Evolutionary conservation across 2,797 vertebrate genomes (phyloP).

Genomic region (Capromys pilorides): DNA sequence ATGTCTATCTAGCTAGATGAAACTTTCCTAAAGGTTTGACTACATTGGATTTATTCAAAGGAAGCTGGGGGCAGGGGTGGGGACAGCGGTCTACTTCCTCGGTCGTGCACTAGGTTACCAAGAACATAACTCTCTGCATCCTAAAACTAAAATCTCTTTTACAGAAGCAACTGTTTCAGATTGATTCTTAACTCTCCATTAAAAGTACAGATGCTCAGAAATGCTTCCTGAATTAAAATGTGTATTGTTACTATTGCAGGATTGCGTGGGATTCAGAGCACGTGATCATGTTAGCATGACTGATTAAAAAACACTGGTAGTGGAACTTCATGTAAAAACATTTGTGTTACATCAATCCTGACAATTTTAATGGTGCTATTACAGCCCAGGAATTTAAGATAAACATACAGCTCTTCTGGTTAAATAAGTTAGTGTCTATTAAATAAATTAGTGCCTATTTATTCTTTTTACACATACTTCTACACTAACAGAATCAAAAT

Average conservation of each 20-base stretch:
- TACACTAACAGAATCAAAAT: background rate
- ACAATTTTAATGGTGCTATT: background rate
- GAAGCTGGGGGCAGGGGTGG: fast-evolving
- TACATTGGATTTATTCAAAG: background rate
- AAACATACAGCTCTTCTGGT: background rate
- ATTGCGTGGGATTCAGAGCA: background rate
- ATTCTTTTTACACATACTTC: background rate
- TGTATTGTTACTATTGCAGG: background rate
- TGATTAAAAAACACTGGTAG: background rate
- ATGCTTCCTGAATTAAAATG: background rate
- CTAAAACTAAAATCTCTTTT: background rate
- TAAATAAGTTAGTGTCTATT: background rate
- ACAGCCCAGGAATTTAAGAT: slow-evolving; percentile 15
- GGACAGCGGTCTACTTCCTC: background rate
- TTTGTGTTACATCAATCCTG: background rate
- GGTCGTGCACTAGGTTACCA: background rate
- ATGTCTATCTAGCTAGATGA: background rate
- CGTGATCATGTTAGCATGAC: background rate
- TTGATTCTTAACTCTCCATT: slow-evolving; percentile 18
- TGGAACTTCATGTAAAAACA: background rate
- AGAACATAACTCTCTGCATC: background rate
- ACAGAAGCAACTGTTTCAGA: background rate
- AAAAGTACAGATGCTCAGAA: background rate
- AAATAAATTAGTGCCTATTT: background rate
- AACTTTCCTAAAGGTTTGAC: background rate